phyloP scores from a whole-genome alignment of 2,113 vertebrate species.

The Orycteropus afer region DNA sequence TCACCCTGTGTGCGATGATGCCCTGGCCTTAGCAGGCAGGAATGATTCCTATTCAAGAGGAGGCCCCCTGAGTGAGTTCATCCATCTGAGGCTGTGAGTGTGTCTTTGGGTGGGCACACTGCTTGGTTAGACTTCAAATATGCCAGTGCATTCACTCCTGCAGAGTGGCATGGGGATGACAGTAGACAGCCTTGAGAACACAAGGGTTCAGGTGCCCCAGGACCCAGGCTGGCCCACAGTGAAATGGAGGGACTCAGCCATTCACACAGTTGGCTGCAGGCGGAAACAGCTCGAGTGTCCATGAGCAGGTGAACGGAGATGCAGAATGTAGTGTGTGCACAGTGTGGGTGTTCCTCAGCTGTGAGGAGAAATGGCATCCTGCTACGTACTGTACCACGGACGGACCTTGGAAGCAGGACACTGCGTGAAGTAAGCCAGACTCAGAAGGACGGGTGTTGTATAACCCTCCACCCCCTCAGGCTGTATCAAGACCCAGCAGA shows the following conservation, averaged over 20 bases:
- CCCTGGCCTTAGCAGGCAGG: background rate
- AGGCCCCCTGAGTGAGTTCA: background rate
- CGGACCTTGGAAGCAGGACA: too few relatives aligned
- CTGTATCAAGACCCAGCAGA: too few relatives aligned
- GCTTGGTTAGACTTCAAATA: background rate
- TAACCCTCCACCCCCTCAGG: too few relatives aligned
- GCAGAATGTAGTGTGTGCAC: too few relatives aligned
- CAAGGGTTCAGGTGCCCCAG: background rate
- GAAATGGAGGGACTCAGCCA: background rate
- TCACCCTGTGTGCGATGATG: background rate
- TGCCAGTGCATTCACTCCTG: background rate
- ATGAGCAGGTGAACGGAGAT: too few relatives aligned
- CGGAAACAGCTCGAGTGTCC: too few relatives aligned
- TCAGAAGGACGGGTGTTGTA: too few relatives aligned
- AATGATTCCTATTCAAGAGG: background rate
- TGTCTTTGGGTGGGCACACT: background rate
- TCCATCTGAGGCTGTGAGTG: background rate
- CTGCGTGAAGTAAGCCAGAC: too few relatives aligned
- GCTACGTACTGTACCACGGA: too few relatives aligned
- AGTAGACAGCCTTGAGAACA: background rate
- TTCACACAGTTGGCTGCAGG: background rate
- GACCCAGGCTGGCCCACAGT: background rate
- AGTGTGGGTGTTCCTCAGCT: too few relatives aligned
- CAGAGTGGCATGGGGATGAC: background rate
- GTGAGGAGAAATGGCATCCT: too few relatives aligned